These are phyloP conservation scores for Leguminivora glycinivorella DNA, from an alignment of 1,140 invertebrate genomes.

Conservation along the genomic window DNA sequence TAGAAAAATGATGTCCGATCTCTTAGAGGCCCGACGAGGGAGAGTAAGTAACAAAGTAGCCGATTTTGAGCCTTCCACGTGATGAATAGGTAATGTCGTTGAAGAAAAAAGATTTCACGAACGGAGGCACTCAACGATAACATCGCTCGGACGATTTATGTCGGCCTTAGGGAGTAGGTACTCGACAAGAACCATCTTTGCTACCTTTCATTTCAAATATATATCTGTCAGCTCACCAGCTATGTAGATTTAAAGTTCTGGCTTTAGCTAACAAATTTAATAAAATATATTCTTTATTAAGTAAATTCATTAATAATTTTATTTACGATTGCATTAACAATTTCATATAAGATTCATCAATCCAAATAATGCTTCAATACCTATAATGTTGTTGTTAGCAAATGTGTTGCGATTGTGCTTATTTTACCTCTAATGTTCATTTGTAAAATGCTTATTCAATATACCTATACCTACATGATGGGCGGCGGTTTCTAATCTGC, in stretches of 20 bases:
- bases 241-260: neutral
- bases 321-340: no score
- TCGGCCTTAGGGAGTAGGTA: slow-evolving; percentile 10
- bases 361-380: no score
- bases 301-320: neutral
- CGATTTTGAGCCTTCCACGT: slow-evolving; percentile 41
- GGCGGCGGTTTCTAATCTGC: no score
- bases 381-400: no score
- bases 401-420: no score
- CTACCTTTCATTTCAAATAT: slow-evolving; percentile 14
- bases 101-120: slow-evolving; percentile 38
- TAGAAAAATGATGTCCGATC: slow-evolving; percentile 59
- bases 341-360: no score
- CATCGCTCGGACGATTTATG: slow-evolving; percentile 21
- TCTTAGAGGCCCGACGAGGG: slow-evolving; percentile 33
- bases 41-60: slow-evolving; percentile 41
- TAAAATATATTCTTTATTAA: neutral
- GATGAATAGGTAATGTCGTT: slow-evolving; percentile 47
- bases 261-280: neutral
- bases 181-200: slow-evolving; percentile 25
- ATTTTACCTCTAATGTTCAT: no score
- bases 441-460: no score
- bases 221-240: neutral
- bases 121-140: slow-evolving; percentile 22
- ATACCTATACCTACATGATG: no score